phyloP scores from a whole-genome alignment of 2,888 invertebrate species.

The Phengaris arion region DNA sequence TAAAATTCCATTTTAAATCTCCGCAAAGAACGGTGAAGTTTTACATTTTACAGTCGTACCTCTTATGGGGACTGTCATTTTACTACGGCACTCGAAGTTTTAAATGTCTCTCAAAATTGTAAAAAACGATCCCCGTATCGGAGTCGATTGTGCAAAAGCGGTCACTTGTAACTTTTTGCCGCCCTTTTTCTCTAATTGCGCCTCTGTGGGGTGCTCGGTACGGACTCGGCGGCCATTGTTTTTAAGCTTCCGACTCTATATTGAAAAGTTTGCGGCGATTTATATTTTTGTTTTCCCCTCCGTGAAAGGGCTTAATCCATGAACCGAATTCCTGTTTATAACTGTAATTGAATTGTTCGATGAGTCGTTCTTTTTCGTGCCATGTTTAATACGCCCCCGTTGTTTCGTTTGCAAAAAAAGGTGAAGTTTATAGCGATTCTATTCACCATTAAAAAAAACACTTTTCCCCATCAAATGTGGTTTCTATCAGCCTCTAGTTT shows the following conservation, averaged over 20 bases:
- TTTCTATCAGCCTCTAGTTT: neutral
- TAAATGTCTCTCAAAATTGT: slow-evolving; percentile 38
- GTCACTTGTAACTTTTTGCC: slow-evolving; percentile 49
- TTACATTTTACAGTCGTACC: slow-evolving; percentile 13
- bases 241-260: slow-evolving; percentile 34
- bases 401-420: neutral
- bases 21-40: slow-evolving; percentile 5
- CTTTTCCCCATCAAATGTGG: neutral
- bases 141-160: slow-evolving; percentile 52
- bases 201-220: slow-evolving; percentile 50
- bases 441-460: neutral
- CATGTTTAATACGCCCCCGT: slow-evolving; percentile 1
- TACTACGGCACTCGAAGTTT: slow-evolving; percentile 25
- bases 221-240: slow-evolving; percentile 47
- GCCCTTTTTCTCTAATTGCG: slow-evolving; percentile 60
- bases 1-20: slow-evolving; percentile 36
- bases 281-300: slow-evolving; percentile 28
- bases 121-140: slow-evolving; percentile 43
- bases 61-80: slow-evolving; percentile 26
- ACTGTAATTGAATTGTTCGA: slow-evolving; percentile 28
- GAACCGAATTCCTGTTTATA: slow-evolving; percentile 27
- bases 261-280: slow-evolving; percentile 31
- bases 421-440: neutral
- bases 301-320: slow-evolving; percentile 25
- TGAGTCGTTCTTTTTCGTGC: slow-evolving; percentile 15